Evolutionary conservation across 1,140 invertebrate species (phyloP).

Genomic region (Calliphora vicina): DNA sequence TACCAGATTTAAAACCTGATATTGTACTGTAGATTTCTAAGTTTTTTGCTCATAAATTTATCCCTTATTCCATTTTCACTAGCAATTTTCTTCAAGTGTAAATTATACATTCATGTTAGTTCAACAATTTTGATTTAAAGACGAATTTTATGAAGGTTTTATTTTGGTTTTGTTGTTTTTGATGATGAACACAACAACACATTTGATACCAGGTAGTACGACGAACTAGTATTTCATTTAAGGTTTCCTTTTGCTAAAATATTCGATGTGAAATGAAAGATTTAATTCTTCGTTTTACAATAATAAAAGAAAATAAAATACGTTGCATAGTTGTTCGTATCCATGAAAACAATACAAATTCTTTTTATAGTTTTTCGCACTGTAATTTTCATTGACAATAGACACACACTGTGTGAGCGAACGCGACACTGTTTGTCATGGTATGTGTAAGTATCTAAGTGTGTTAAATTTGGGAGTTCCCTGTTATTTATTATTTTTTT

Average conservation of each 20-base stretch:
- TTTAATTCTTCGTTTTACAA: background rate
- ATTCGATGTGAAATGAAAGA: background rate
- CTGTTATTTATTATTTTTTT: background rate
- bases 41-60: no score
- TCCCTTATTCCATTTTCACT: no score
- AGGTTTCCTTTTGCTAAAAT: background rate
- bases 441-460: background rate
- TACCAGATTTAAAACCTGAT: no score
- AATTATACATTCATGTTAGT: background rate
- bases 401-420: background rate
- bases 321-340: background rate
- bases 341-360: background rate
- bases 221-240: background rate
- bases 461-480: background rate
- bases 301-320: background rate
- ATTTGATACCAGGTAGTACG: background rate
- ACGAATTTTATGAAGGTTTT: background rate
- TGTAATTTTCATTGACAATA: background rate
- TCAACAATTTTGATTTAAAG: background rate
- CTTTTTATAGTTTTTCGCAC: conserved; percentile 6
- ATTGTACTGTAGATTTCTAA: no score
- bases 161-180: background rate
- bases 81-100: background rate
- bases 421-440: background rate
- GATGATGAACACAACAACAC: no score